A percentile compares a stretch with the other conserved stretches of the same genome.
phyloP scores from a whole-genome alignment of 2,888 invertebrate species.

The Oxystoma pomonae region DNA sequence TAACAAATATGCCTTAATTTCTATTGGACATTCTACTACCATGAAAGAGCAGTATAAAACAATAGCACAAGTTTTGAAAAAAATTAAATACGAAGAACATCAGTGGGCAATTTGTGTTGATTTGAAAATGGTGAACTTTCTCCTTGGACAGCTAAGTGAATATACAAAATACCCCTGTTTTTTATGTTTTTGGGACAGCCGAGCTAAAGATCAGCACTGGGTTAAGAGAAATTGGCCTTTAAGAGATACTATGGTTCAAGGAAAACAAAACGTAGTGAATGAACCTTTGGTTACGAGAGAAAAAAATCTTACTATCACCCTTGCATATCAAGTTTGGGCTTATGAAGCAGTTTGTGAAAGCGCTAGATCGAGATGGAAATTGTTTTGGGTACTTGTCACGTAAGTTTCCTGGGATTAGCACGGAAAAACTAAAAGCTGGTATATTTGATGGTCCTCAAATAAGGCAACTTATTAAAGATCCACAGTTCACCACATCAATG shows the following conservation, averaged over 20 bases:
- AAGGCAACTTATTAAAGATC: no score
- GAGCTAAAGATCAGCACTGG: constrained; percentile 26
- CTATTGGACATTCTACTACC: constrained; percentile 18
- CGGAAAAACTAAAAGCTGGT: no score
- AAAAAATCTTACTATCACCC: no score
- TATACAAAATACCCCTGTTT: constrained; percentile 30
- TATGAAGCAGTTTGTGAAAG: no score
- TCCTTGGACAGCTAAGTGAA: constrained; percentile 27
- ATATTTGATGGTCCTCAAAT: no score
- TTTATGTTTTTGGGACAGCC: constrained; percentile 31
- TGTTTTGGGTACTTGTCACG: no score
- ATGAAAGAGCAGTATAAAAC: constrained; percentile 21
- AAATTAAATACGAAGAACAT: constrained; percentile 17
- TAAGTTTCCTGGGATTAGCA: no score
- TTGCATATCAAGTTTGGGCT: no score
- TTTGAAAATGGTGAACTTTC: constrained; percentile 21
- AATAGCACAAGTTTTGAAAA: constrained; percentile 13
- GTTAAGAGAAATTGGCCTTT: constrained; percentile 1
- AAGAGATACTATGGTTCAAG: background rate
- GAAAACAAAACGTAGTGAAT: background rate
- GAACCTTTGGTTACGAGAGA: no score
- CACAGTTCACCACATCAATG: no score
- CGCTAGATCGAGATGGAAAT: no score
- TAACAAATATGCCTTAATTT: constrained; percentile 21
- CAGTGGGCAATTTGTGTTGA: constrained; percentile 16